These are phyloP conservation scores for Polia nebulosa DNA, from an alignment of 2,888 invertebrate genomes.

Conservation along the genomic window DNA sequence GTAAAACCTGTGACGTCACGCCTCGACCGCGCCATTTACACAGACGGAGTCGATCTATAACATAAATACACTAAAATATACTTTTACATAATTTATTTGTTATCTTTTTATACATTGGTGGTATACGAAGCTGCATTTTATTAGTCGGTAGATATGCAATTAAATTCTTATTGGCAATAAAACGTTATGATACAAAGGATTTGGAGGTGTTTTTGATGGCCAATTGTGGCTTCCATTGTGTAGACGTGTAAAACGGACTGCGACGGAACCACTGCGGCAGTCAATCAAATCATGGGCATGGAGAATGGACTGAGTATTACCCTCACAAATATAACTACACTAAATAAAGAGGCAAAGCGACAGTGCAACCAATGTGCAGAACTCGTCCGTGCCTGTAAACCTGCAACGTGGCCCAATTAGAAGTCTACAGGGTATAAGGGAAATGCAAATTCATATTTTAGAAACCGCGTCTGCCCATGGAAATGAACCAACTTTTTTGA, in stretches of 20 bases:
- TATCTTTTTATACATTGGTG: conserved; percentile 64
- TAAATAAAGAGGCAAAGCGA: not conserved
- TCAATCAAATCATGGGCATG: not conserved
- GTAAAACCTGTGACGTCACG: conserved; percentile 33
- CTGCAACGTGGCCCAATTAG: not conserved
- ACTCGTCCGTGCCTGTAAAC: not conserved
- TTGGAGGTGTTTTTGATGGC: conserved; percentile 24
- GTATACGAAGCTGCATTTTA: conserved; percentile 61
- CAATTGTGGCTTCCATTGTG: conserved; percentile 9
- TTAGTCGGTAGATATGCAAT: conserved; percentile 60
- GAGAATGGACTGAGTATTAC: not conserved
- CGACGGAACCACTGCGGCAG: not conserved
- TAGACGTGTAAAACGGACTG: not conserved
- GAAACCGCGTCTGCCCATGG: too few relatives aligned
- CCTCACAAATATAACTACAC: not conserved
- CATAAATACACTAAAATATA: conserved; percentile 63
- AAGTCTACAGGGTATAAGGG: too few relatives aligned
- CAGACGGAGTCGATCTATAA: conserved; percentile 69
- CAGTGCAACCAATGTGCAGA: not conserved
- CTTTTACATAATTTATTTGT: conserved; percentile 57
- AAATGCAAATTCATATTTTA: too few relatives aligned
- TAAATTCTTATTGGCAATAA: conserved; percentile 61
- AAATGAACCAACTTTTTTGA: too few relatives aligned
- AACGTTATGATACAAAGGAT: conserved; percentile 54
- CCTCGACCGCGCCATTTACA: conserved; percentile 55